Base-by-base conservation (phyloP, 2,113 vertebrate species). In the Pyrgilauda ruficollis region DNA sequence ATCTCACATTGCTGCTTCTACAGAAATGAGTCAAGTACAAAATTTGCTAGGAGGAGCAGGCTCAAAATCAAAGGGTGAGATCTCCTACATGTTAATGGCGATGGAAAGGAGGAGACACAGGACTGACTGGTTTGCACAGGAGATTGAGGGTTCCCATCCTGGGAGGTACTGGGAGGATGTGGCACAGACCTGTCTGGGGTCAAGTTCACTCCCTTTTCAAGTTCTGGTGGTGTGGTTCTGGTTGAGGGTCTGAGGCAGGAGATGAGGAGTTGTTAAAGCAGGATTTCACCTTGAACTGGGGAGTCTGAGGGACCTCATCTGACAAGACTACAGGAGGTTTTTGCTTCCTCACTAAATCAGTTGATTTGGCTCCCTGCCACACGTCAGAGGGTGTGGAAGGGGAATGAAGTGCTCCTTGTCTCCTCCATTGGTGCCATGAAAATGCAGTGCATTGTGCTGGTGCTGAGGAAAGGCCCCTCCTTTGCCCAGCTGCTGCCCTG, bases 401-500 rank as follows among this genome's bases (percentile, higher is more conserved):
- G 39, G 62, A 35, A 21, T 10, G 14, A 77, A 76, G n/a, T 21
- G 8, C 7, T 72, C 81, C 74, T 82, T 43, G 31, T 73, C 46
- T 62, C 31, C 39, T 84, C 63, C 15, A 9, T 2, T 10, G n/a
- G 58, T 11, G 27, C 12, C 49, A 23, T 49, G 19, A 70, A 88
- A 83, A 52, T 27, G 75, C 62, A 11, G 37, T 2, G 79, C 62
- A 37, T 72, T 82, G 50, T 89, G 58, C 41, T 76, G 69, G 27
- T 37, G 81, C 81, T 56, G 43, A 10, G 31, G 13, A 64, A 63
- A 27, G 41, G 78, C 66, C 23, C 70, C 70, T 76, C 39, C 78
- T 79, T 50, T 41, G 53, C 78, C 78, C 92, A 90, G 67, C 67
- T 88, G 85, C 79, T 85, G 69, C 58, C 55, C 75, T 76, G 62